Conservation (phyloP, 2,888 invertebrate genomes). For the Balanococcus diminutus region DNA sequence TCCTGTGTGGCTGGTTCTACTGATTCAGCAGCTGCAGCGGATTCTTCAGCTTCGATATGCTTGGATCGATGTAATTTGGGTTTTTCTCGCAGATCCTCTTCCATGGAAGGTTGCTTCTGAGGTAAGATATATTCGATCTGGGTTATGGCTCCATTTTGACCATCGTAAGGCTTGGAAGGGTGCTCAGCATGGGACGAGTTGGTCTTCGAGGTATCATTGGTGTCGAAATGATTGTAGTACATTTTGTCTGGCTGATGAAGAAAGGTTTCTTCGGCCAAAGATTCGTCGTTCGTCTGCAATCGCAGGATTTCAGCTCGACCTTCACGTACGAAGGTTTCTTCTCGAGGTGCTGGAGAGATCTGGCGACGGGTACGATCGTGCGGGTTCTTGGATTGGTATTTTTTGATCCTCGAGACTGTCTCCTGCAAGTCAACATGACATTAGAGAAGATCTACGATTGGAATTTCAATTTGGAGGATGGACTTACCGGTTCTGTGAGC, state of each 20-base stretch:
- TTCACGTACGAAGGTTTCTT: constrained; percentile 78
- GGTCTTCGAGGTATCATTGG: neutral
- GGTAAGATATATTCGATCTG: neutral
- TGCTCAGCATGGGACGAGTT: neutral
- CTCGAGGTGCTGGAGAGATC: constrained; percentile 24
- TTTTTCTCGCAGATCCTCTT: neutral
- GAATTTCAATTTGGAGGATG: neutral
- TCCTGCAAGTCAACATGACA: neutral
- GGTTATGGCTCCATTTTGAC: neutral
- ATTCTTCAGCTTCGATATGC: neutral
- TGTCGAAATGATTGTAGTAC: constrained; percentile 69
- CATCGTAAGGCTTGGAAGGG: neutral
- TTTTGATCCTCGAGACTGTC: neutral
- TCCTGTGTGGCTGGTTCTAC: neutral
- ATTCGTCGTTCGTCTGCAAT: constrained; percentile 68
- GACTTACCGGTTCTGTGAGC: constrained; percentile 59
- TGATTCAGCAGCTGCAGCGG: neutral
- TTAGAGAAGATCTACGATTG: neutral
- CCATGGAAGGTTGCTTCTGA: neutral
- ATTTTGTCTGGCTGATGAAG: constrained; percentile 63
- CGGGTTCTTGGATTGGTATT: neutral
- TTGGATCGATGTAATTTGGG: neutral
- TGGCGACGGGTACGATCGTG: neutral
- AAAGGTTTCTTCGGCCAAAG: constrained; percentile 10
- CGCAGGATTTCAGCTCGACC: constrained; percentile 84